These are phyloP conservation scores for Passer montanus DNA, from an alignment of 2,113 vertebrate species.

Conservation along the genomic window DNA sequence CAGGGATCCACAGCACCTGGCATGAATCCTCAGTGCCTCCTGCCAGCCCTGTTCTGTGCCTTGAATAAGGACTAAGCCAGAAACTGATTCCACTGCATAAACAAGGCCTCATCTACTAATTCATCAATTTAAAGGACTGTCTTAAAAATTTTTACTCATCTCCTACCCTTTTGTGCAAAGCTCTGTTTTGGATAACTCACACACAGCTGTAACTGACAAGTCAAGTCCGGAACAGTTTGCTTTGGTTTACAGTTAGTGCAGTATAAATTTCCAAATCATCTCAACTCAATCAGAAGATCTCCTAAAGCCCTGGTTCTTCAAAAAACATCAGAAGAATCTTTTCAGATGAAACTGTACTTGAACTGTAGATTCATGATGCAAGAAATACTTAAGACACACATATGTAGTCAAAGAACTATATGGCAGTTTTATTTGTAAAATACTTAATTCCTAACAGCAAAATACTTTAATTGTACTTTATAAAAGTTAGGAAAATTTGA, in stretches of 20 bases:
- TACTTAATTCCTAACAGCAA: slow-evolving; percentile 54
- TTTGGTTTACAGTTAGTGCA: neutral
- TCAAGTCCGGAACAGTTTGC: neutral
- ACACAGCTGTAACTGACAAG: neutral
- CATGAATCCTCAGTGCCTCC: neutral
- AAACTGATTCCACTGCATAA: neutral
- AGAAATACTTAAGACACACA: neutral
- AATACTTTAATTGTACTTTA: slow-evolving; percentile 44
- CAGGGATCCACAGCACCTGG: neutral
- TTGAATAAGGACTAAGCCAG: neutral
- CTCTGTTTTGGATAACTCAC: neutral
- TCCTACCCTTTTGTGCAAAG: neutral
- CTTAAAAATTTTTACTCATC: neutral
- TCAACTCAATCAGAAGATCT: neutral
- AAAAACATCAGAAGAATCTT: neutral
- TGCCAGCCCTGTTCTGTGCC: neutral
- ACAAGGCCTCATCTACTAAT: neutral
- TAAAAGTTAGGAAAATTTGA: slow-evolving; percentile 50
- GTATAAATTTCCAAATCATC: neutral
- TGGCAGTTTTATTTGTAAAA: slow-evolving; percentile 54
- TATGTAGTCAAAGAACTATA: neutral
- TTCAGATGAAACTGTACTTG: neutral
- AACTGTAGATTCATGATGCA: neutral
- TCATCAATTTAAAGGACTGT: neutral
- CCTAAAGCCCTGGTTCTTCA: neutral